Percentiles rank a stretch among this genome's conserved stretches.
Conservation (phyloP, 2,888 invertebrate genomes). For the Zhengitettix transpicula region DNA sequence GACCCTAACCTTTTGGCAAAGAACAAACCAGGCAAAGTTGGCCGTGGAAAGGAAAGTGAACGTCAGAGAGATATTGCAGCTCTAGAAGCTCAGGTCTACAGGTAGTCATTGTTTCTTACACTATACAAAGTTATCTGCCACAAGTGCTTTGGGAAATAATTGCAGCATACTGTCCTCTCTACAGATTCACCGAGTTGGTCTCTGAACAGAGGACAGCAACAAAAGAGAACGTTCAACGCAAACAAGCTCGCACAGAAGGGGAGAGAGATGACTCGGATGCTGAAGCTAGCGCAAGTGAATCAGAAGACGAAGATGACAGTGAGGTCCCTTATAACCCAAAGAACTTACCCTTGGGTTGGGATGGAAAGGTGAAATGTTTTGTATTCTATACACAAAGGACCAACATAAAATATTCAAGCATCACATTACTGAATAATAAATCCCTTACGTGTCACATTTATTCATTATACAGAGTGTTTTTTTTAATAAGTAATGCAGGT, state of each 20-base stretch:
- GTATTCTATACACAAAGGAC: no score
- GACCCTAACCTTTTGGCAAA: conserved; percentile 86
- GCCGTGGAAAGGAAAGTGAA: conserved; percentile 40
- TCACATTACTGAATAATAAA: no score
- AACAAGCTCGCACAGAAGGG: conserved; percentile 89
- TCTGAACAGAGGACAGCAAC: conserved; percentile 70
- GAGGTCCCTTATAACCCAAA: conserved; percentile 95
- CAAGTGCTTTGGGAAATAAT: not conserved
- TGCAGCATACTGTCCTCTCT: no score
- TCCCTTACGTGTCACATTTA: no score
- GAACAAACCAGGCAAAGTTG: conserved; percentile 55
- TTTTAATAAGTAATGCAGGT: no score
- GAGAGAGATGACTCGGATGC: conserved; percentile 84
- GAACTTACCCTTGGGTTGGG: conserved; percentile 97
- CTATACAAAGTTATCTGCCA: not conserved
- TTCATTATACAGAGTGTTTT: no score
- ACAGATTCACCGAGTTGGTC: conserved; percentile 9
- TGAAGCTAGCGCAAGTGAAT: conserved; percentile 65
- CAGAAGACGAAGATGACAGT: conserved; percentile 68
- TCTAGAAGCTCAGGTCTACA: conserved; percentile 80
- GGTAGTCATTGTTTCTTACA: conserved; percentile 26
- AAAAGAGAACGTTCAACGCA: conserved; percentile 94
- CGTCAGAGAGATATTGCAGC: conserved; percentile 76
- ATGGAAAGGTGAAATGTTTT: conserved; percentile 59
- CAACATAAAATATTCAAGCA: no score